Conservation (phyloP, 2,113 vertebrate genomes). For the Myodes glareolus region DNA sequence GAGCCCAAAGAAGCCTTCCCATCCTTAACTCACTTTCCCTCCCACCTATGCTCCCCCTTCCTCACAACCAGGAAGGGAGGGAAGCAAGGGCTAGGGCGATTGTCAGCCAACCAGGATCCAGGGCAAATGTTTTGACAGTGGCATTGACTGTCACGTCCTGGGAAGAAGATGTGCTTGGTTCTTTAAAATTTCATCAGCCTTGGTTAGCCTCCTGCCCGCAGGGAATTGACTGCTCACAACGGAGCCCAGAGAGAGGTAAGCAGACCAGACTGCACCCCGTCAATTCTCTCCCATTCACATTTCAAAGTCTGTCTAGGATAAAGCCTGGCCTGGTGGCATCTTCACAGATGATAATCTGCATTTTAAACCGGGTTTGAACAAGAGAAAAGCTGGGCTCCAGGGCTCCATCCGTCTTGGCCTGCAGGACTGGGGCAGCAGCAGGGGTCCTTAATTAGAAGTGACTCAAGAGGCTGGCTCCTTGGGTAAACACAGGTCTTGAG, state of each 20-base stretch:
- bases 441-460: not conserved
- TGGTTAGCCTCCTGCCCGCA: conserved; percentile 4
- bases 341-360: not conserved
- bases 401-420: not conserved
- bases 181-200: conserved; percentile 39
- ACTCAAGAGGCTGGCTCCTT: not conserved
- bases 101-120: not conserved
- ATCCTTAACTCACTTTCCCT: too few relatives aligned
- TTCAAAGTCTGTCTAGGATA: not conserved
- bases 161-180: not conserved
- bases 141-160: not conserved
- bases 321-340: not conserved
- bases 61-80: not conserved
- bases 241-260: not conserved
- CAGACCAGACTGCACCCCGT: not conserved
- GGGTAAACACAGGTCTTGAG: not conserved
- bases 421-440: rapidly evolving
- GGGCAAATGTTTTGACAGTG: rapidly evolving
- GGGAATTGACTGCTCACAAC: not conserved
- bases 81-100: not conserved
- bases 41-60: too few relatives aligned
- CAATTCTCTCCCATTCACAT: not conserved
- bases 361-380: not conserved
- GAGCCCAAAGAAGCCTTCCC: not conserved
- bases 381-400: not conserved